A percentile compares a stretch with the other conserved stretches of the same genome.
Evolutionary conservation across 2,888 invertebrate genomes (phyloP).

Genomic region (Drosophila greeni): DNA sequence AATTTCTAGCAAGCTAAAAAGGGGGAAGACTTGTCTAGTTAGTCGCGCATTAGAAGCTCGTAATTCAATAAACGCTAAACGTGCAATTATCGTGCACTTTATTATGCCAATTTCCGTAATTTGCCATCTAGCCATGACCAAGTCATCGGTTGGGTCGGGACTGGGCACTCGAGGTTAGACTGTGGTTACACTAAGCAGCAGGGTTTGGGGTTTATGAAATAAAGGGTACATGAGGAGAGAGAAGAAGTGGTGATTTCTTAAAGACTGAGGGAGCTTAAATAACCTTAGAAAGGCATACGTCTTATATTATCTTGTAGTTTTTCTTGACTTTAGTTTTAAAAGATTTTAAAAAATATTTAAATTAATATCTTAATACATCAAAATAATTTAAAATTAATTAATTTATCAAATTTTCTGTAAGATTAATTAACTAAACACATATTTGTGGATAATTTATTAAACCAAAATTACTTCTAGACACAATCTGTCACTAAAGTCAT

Average conservation of each 20-base stretch:
- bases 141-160: constrained; percentile 29
- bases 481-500: not conserved
- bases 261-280: too few relatives aligned
- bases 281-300: too few relatives aligned
- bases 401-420: too few relatives aligned
- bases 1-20: not conserved
- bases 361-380: too few relatives aligned
- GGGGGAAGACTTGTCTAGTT: constrained; percentile 45
- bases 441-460: not conserved
- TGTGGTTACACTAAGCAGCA: constrained; percentile 35
- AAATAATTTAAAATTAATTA: too few relatives aligned
- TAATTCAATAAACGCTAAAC: constrained; percentile 76
- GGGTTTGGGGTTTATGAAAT: not conserved
- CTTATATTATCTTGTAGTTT: too few relatives aligned
- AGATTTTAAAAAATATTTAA: too few relatives aligned
- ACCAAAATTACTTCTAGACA: too few relatives aligned
- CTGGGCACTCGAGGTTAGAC: constrained; percentile 47
- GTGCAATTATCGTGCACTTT: constrained; percentile 76
- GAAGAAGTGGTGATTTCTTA: too few relatives aligned
- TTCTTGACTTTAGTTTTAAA: too few relatives aligned
- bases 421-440: too few relatives aligned
- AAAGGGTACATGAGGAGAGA: not conserved
- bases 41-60: constrained; percentile 69
- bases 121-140: constrained; percentile 66
- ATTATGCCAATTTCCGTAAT: constrained; percentile 73